Percentiles rank a stretch among this genome's conserved stretches.
These are phyloP conservation scores for Xyrichtys novacula DNA, from an alignment of 2,797 vertebrate genomes.

Conservation along the genomic window DNA sequence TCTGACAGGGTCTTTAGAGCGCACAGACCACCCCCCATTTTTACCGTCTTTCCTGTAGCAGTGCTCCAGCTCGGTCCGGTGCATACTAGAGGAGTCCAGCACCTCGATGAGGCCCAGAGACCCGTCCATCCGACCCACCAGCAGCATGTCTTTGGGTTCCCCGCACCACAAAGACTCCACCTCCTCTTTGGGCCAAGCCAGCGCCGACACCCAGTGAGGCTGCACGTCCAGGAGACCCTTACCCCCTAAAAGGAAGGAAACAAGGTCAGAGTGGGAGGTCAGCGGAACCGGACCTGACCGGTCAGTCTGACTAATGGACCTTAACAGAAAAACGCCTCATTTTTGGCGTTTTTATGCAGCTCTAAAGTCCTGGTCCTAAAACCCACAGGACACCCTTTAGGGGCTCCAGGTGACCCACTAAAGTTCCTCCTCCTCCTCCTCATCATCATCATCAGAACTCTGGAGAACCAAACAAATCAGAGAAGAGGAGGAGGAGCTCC, in stretches of 20 bases:
- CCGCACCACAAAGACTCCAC: conserved; percentile 87
- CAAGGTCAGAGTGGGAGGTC: neutral
- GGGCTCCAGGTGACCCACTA: no score
- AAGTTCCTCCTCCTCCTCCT: no score
- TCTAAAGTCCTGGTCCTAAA: no score
- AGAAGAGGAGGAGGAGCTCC: neutral
- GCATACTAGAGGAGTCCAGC: conserved; percentile 89
- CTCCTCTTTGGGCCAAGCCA: conserved; percentile 93
- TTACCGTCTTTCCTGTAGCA: conserved; percentile 96
- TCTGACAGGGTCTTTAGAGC: no score
- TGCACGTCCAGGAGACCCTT: conserved; percentile 93
- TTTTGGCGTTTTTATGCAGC: no score
- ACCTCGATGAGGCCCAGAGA: conserved; percentile 95
- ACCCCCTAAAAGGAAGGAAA: conserved; percentile 83
- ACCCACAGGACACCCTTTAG: no score
- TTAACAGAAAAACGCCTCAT: no score
- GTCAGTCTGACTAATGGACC: no score
- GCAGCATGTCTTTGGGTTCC: conserved; percentile 89
- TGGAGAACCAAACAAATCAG: neutral
- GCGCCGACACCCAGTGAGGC: conserved; percentile 96
- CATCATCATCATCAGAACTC: no score
- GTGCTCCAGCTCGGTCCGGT: conserved; percentile 91
- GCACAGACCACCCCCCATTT: neutral
- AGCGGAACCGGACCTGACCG: no score
- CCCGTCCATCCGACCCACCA: conserved; percentile 96